These are phyloP conservation scores for Propithecus deckenii DNA, from an alignment of 2,797 vertebrate species.

Conservation along the genomic window DNA sequence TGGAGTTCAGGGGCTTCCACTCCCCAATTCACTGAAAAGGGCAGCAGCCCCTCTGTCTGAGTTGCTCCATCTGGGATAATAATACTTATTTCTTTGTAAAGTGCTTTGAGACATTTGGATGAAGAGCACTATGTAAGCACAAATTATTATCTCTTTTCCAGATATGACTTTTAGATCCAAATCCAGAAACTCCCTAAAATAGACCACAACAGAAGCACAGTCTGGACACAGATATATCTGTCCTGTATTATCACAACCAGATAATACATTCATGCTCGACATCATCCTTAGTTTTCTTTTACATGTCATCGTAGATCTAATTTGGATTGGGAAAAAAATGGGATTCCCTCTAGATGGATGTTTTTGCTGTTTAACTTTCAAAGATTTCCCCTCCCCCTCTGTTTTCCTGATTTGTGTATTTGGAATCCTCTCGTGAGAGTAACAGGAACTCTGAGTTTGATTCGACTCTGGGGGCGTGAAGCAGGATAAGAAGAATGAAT, in stretches of 20 bases:
- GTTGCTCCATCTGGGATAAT: conserved; percentile 76
- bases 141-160: conserved; percentile 75
- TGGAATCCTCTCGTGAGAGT: conserved; percentile 54
- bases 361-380: conserved; percentile 53
- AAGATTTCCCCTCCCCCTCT: not conserved
- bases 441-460: conserved; percentile 65
- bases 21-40: conserved; percentile 8
- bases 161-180: conserved; percentile 71
- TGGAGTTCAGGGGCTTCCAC: not conserved
- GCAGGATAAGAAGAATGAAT: conserved; percentile 51
- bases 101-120: conserved; percentile 67
- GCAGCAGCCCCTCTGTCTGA: conserved; percentile 55
- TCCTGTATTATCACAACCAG: not conserved
- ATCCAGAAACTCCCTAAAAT: conserved; percentile 57
- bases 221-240: not conserved
- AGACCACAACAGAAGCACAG: not conserved
- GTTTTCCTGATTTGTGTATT: conserved; percentile 66
- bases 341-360: not conserved
- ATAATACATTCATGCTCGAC: not conserved
- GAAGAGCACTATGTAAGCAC: conserved; percentile 63
- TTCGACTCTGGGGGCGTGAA: conserved; percentile 56
- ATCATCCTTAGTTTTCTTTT: not conserved
- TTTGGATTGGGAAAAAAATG: not conserved
- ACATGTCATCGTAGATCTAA: not conserved
- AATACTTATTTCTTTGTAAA: conserved; percentile 68